phyloP scores from a whole-genome alignment of 2,888 invertebrate genomes.

The Drosophila picticornis region DNA sequence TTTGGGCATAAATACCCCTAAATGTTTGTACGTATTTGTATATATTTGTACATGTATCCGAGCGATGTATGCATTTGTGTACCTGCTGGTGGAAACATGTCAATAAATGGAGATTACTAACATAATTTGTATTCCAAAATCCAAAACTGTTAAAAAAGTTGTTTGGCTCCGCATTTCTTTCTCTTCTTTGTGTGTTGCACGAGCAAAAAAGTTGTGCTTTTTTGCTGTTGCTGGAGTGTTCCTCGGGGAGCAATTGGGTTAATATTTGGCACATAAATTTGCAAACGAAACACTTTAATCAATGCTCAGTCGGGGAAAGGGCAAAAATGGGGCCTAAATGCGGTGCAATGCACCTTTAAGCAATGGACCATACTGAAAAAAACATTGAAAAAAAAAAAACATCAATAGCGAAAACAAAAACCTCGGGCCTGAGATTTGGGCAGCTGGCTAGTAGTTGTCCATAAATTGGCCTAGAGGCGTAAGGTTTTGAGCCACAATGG shows the following conservation, averaged over 20 bases:
- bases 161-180: constrained; percentile 36
- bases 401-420: background rate
- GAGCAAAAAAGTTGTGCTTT: constrained; percentile 60
- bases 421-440: constrained; percentile 9
- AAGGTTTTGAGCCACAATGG: constrained; percentile 38
- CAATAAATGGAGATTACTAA: constrained; percentile 81
- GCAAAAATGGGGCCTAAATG: constrained; percentile 11
- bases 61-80: constrained; percentile 2
- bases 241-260: constrained; percentile 78
- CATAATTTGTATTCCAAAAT: constrained; percentile 81
- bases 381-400: background rate
- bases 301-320: constrained; percentile 59
- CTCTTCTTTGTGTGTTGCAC: constrained; percentile 13
- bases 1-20: constrained; percentile 24
- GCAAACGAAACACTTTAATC: constrained; percentile 77
- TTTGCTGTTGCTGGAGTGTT: constrained; percentile 58
- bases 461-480: constrained; percentile 26
- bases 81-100: constrained; percentile 59
- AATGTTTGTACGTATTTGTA: background rate
- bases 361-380: constrained; percentile 46
- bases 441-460: constrained; percentile 23
- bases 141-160: constrained; percentile 78
- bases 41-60: background rate
- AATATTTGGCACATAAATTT: constrained; percentile 78
- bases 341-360: constrained; percentile 66